Evolutionary conservation across 2,113 vertebrate genomes (phyloP).

Genomic region (Strix aluco): DNA sequence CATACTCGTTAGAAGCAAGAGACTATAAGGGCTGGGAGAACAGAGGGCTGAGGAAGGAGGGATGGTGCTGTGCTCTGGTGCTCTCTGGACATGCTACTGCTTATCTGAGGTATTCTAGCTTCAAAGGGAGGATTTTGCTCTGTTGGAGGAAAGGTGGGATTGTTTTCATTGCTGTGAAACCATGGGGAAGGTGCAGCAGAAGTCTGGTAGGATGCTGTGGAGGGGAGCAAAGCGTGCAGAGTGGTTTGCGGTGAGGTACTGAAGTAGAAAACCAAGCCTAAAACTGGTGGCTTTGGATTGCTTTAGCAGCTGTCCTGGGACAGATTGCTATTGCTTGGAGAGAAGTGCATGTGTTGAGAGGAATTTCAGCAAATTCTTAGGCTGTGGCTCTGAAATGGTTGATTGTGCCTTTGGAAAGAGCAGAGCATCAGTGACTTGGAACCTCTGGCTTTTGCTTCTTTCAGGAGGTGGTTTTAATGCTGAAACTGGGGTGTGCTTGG

Average conservation of each 20-base stretch:
- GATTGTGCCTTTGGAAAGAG: neutral
- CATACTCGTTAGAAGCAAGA: neutral
- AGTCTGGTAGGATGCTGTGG: neutral
- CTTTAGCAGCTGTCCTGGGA: neutral
- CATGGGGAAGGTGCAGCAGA: fast-evolving
- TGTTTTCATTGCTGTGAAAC: neutral
- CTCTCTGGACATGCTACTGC: fast-evolving
- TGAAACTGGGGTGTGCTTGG: neutral
- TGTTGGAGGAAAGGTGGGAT: neutral
- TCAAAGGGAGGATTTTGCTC: neutral
- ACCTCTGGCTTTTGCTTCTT: neutral
- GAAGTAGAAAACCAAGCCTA: neutral
- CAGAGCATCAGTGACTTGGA: neutral
- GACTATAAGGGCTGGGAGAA: neutral
- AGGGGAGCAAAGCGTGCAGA: neutral
- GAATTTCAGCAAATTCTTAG: neutral
- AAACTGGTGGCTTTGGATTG: neutral
- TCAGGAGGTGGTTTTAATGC: neutral
- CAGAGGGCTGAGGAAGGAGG: fast-evolving
- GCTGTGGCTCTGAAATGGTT: neutral
- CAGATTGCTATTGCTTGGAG: neutral
- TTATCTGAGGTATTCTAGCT: neutral
- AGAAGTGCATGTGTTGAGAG: neutral
- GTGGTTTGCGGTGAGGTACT: neutral
- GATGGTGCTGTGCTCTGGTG: neutral